A percentile compares a stretch with the other conserved stretches of the same genome.
Evolutionary conservation across 2,888 invertebrate genomes (phyloP).

Genomic region (Celastrina argiolus): DNA sequence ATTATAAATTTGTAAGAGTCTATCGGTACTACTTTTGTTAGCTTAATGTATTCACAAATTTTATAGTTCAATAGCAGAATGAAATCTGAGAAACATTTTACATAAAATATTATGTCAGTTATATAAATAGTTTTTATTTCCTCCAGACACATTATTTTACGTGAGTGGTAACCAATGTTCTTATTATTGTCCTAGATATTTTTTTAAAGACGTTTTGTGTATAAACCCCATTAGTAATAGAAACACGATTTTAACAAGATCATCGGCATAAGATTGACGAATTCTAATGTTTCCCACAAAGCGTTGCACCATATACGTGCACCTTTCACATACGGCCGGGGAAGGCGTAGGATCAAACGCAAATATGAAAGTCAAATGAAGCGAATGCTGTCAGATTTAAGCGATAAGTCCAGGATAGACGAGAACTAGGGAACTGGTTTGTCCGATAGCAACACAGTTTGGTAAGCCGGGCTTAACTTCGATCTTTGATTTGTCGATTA

Average conservation of each 20-base stretch:
- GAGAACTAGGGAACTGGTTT: constrained; percentile 53
- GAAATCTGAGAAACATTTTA: not conserved
- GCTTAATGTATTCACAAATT: not conserved
- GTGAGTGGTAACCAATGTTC: not conserved
- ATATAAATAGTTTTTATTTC: not conserved
- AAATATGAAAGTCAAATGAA: constrained; percentile 40
- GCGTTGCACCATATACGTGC: constrained; percentile 12
- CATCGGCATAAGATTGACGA: not conserved
- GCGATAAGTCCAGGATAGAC: constrained; percentile 53
- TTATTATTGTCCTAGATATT: not conserved
- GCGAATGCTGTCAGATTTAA: constrained; percentile 61
- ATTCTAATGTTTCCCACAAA: constrained; percentile 19
- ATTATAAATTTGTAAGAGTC: too few relatives aligned
- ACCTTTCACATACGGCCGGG: constrained; percentile 23
- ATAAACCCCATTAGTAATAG: constrained; percentile 12
- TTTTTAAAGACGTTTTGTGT: not conserved
- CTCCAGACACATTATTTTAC: not conserved
- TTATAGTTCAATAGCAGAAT: not conserved
- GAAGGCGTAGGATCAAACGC: constrained; percentile 29
- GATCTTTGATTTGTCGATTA: constrained; percentile 74
- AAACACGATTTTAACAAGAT: not conserved
- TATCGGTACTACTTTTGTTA: not conserved
- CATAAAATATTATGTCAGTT: not conserved
- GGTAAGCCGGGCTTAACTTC: constrained; percentile 73
- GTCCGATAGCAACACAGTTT: constrained; percentile 60